Percentiles rank a stretch among this genome's conserved stretches.
phyloP scores from a whole-genome alignment of 2,113 vertebrate genomes.

The Urocitellus parryii region DNA sequence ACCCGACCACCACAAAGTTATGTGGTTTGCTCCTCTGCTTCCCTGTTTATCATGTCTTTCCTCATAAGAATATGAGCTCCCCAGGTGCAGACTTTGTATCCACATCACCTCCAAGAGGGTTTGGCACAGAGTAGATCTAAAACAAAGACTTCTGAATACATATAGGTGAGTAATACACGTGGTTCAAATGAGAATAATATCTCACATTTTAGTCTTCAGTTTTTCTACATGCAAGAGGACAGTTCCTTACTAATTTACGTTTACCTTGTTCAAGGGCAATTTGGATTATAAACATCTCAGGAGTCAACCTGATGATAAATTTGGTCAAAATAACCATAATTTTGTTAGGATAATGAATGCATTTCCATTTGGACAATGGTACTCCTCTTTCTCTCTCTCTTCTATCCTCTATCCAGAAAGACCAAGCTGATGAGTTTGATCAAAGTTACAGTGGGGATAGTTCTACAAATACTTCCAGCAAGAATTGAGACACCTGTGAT shows the following conservation, averaged over 20 bases:
- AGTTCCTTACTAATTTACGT: not conserved
- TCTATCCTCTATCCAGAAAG: not conserved
- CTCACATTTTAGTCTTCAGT: slow-evolving; percentile 26
- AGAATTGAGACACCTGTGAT: not conserved
- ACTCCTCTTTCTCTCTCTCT: not conserved
- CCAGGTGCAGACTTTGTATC: not conserved
- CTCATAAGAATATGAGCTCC: not conserved
- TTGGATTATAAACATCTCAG: slow-evolving; percentile 22
- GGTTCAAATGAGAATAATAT: not conserved
- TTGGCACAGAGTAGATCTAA: not conserved
- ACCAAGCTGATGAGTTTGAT: not conserved
- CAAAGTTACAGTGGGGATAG: not conserved
- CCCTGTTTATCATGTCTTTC: not conserved
- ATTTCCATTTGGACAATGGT: not conserved
- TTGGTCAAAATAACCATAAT: not conserved
- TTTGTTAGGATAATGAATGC: not conserved
- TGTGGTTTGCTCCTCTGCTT: not conserved
- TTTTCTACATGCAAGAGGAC: not conserved
- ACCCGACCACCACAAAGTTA: not conserved
- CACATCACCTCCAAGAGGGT: not conserved
- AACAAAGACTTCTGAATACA: not conserved
- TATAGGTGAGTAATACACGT: not conserved
- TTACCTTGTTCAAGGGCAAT: not conserved
- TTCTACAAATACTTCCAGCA: not conserved
- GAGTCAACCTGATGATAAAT: not conserved